phyloP scores from a whole-genome alignment of 2,797 vertebrate species.

The Amphiprion clarkii region DNA sequence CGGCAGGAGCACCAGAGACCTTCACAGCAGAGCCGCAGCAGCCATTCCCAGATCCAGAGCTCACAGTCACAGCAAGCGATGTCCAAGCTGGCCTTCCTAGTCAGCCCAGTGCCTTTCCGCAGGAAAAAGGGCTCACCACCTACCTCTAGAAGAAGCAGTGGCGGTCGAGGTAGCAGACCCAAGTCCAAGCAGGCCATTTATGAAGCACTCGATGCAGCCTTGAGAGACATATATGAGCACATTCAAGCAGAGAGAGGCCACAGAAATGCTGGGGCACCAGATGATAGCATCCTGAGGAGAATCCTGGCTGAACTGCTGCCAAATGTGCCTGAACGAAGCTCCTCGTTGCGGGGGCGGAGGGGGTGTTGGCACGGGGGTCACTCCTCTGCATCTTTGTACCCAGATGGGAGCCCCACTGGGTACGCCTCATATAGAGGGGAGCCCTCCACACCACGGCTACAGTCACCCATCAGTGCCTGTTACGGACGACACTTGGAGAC shows the following conservation, averaged over 20 bases:
- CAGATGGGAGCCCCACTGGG: constrained; percentile 81
- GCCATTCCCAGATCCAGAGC: constrained; percentile 76
- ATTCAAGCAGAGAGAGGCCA: constrained; percentile 94
- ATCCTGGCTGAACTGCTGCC: constrained; percentile 96
- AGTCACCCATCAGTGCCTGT: constrained; percentile 92
- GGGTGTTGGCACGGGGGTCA: constrained; percentile 73
- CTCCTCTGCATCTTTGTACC: constrained; percentile 70
- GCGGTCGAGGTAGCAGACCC: constrained; percentile 84
- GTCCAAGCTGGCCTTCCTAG: constrained; percentile 96
- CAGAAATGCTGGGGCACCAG: constrained; percentile 87
- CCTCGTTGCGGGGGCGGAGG: constrained; percentile 89
- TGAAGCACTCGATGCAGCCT: constrained; percentile 94
- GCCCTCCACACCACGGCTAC: constrained; percentile 84
- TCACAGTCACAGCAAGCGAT: constrained; percentile 88
- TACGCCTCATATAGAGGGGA: constrained; percentile 83
- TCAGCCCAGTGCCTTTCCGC: constrained; percentile 99
- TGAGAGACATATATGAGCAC: constrained; percentile 98
- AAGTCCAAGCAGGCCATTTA: constrained; percentile 94
- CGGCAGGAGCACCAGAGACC: constrained; percentile 88
- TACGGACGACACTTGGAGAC: constrained; percentile 87
- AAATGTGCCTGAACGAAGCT: constrained; percentile 95
- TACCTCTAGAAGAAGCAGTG: constrained; percentile 80
- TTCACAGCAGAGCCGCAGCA: constrained; percentile 63
- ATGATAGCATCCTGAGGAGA: constrained; percentile 94
- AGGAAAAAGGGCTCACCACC: constrained; percentile 93